These are phyloP conservation scores for Tetropium fuscum DNA, from an alignment of 2,888 invertebrate genomes.

Conservation along the genomic window DNA sequence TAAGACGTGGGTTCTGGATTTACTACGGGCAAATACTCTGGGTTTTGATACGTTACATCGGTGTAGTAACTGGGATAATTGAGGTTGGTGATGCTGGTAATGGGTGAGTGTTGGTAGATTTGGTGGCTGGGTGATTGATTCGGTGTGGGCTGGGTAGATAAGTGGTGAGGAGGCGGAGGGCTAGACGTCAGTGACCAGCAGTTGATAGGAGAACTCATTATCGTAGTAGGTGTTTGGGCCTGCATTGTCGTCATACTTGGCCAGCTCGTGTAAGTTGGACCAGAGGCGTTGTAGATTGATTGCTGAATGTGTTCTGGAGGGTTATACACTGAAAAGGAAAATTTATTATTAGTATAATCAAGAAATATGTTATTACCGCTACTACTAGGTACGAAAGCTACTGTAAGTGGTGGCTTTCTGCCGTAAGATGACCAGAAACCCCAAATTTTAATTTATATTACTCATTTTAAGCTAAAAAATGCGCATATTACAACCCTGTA, in stretches of 20 bases:
- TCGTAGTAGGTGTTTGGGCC: constrained; percentile 60
- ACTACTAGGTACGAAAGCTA: no score
- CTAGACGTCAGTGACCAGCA: constrained; percentile 66
- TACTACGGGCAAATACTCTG: constrained; percentile 60
- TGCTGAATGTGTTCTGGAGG: constrained; percentile 65
- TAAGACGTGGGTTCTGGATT: constrained; percentile 58
- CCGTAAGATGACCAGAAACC: no score
- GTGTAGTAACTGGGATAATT: constrained; percentile 62
- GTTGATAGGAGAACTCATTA: constrained; percentile 61
- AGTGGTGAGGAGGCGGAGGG: constrained; percentile 63
- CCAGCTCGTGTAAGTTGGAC: constrained; percentile 62
- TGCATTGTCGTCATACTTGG: constrained; percentile 59
- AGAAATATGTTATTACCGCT: no score
- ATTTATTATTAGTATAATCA: background rate
- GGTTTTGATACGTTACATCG: constrained; percentile 62
- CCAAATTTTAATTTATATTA: no score
- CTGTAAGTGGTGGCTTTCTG: no score
- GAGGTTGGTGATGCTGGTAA: constrained; percentile 61
- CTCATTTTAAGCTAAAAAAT: no score
- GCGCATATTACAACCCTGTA: no score
- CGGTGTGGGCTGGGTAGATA: constrained; percentile 59
- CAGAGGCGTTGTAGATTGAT: constrained; percentile 54
- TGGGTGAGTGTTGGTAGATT: constrained; percentile 60
- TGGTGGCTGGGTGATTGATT: constrained; percentile 64
- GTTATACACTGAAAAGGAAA: constrained; percentile 60